Percentiles rank a stretch among this genome's conserved stretches.
Evolutionary conservation across 2,888 invertebrate species (phyloP).

Genomic region (Ommatoiulus sabulosus): DNA sequence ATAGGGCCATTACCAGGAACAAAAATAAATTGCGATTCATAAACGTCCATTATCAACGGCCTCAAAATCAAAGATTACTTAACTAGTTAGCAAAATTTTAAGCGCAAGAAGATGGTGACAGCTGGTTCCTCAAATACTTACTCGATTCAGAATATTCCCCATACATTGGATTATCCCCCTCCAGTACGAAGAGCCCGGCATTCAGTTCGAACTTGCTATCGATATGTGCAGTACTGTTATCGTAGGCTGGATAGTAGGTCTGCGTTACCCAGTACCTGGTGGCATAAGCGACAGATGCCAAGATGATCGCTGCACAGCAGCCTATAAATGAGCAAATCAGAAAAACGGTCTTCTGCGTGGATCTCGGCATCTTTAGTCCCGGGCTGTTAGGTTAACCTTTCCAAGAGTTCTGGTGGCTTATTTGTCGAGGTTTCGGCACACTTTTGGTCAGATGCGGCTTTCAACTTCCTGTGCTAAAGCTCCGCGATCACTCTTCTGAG

Average conservation of each 20-base stretch:
- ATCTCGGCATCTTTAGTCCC: background rate
- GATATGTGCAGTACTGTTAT: background rate
- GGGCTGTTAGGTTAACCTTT: background rate
- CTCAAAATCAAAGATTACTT: no score
- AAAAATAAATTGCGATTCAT: no score
- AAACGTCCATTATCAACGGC: no score
- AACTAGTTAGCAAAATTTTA: no score
- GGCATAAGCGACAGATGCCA: constrained; percentile 48
- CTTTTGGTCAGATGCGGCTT: background rate
- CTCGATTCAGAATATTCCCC: background rate
- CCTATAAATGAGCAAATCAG: constrained; percentile 1
- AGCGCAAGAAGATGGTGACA: no score
- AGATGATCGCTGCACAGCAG: constrained; percentile 53
- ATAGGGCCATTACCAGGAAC: no score
- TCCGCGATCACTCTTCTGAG: background rate
- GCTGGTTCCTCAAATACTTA: background rate
- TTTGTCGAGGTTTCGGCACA: background rate
- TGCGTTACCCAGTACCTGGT: constrained; percentile 53
- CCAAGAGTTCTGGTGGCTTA: background rate
- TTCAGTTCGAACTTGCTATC: background rate
- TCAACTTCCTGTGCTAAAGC: background rate
- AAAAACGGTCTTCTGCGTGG: constrained; percentile 42
- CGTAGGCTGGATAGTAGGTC: background rate
- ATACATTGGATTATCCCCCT: background rate
- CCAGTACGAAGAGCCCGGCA: constrained; percentile 31